phyloP scores from a whole-genome alignment of 2,797 vertebrate species.

The Enteromius paludinosus region DNA sequence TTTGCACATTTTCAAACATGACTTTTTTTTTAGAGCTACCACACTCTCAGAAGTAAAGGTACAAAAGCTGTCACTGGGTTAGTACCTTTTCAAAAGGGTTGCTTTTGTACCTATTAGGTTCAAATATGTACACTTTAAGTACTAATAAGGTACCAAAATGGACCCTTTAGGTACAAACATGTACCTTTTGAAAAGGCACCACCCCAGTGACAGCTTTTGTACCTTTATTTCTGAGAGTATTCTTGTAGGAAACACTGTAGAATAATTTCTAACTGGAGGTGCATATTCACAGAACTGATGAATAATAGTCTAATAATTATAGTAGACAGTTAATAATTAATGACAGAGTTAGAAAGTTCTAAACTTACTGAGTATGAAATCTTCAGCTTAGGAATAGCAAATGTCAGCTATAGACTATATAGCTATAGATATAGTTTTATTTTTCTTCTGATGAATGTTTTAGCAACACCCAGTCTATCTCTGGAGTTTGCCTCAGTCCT shows the following conservation, averaged over 20 bases:
- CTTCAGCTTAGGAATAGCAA: neutral
- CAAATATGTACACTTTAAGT: no score
- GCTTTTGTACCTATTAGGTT: no score
- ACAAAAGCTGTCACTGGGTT: no score
- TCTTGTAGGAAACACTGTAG: neutral
- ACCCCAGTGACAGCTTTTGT: no score
- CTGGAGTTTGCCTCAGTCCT: conserved; percentile 10
- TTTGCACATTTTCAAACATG: neutral
- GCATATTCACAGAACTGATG: neutral
- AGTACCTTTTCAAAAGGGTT: no score
- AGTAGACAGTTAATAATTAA: conserved; percentile 42
- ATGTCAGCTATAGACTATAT: neutral
- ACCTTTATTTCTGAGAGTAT: neutral
- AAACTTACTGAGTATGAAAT: conserved; percentile 15
- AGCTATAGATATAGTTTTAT: neutral
- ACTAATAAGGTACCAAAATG: no score
- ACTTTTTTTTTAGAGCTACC: neutral
- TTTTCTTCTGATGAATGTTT: neutral
- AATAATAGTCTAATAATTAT: conserved; percentile 44
- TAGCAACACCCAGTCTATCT: neutral
- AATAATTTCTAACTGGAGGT: conserved; percentile 27
- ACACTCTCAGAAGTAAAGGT: no score
- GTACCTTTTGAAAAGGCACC: no score
- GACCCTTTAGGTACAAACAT: no score
- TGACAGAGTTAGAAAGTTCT: conserved; percentile 24